These are phyloP conservation scores for Drosophila tani DNA, from an alignment of 1,140 invertebrate species.

Conservation along the genomic window DNA sequence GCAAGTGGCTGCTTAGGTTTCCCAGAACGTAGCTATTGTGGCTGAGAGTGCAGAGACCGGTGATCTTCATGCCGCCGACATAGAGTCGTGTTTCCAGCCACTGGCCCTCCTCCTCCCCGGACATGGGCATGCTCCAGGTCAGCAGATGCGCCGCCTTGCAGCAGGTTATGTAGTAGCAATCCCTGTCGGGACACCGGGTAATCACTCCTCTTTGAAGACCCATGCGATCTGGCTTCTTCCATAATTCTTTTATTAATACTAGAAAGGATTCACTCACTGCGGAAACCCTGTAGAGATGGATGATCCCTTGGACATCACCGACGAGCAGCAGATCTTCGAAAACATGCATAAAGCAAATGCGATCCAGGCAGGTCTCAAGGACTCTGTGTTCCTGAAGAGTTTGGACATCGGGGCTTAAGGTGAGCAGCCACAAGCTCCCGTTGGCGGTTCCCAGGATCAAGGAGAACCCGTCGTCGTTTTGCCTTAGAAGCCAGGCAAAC, in stretches of 20 bases:
- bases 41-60: constrained; percentile 32
- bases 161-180: constrained; percentile 58
- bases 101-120: neutral
- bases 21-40: constrained; percentile 28
- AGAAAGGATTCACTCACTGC: neutral
- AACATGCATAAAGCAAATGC: constrained; percentile 51
- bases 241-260: constrained; percentile 42
- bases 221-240: constrained; percentile 64
- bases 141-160: constrained; percentile 68
- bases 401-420: constrained; percentile 10
- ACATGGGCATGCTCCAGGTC: constrained; percentile 40
- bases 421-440: constrained; percentile 57
- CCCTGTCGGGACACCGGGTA: constrained; percentile 3
- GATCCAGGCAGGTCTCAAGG: constrained; percentile 43
- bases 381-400: constrained; percentile 21
- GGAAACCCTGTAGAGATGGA: constrained; percentile 41
- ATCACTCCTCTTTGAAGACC: constrained; percentile 53
- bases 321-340: constrained; percentile 60
- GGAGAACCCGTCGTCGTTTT: neutral
- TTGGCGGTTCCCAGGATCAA: constrained; percentile 64
- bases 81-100: constrained; percentile 51
- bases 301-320: constrained; percentile 43
- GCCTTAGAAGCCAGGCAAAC: constrained; percentile 55
- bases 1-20: constrained; percentile 27
- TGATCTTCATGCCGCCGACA: constrained; percentile 69